Base-by-base conservation (phyloP, 2,888 invertebrate species). In the Sarcophaga variegata region DNA sequence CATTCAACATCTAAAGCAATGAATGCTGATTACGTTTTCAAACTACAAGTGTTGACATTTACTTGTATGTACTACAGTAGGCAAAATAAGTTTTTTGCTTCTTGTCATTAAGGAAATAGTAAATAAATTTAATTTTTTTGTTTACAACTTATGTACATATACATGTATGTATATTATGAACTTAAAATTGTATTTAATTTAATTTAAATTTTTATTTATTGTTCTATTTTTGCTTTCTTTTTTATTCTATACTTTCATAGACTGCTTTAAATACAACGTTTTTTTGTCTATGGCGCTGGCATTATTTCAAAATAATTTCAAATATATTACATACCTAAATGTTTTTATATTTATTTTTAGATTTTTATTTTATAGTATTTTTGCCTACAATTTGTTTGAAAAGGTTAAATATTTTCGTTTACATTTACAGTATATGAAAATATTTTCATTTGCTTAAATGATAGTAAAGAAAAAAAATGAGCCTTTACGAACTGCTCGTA, bases 1-100 rank as follows among this genome's bases (percentile, higher is more conserved):
- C 76, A 76, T 75, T 76, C 76, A 63, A 45, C 45, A 75, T 49
- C 69, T 67, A 27, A 14, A 22, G 49, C 37, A 22, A 69, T 49
- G 14, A 45, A 45, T 17, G 37, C 49, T 14, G 45, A 67, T 47
- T 62, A 47, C 12, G 10, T n/a, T 72, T 37, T 37, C 37, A 37
- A 37, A 37, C 37, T 10, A 10, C 37, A 37, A 37, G 37, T 37
- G 37, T 37, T 37, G 10, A 4, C 37, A 6, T 49, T 49, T 5
- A 22, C 4, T 69, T 37, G 37, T 10, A 37, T 10, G 0, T 37
- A 1, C 1, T 8, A 37, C 37, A 37, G 37, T 37, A 37, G 37
- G 37, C 37, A 10, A 37, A 37, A 37, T 37, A 37, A 8, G 17
- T 70, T 49, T 64, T 80, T 47, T 63, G 5, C 22, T 22, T 5